phyloP scores from a whole-genome alignment of 2,888 invertebrate species.

The Drosophila mercatorum region DNA sequence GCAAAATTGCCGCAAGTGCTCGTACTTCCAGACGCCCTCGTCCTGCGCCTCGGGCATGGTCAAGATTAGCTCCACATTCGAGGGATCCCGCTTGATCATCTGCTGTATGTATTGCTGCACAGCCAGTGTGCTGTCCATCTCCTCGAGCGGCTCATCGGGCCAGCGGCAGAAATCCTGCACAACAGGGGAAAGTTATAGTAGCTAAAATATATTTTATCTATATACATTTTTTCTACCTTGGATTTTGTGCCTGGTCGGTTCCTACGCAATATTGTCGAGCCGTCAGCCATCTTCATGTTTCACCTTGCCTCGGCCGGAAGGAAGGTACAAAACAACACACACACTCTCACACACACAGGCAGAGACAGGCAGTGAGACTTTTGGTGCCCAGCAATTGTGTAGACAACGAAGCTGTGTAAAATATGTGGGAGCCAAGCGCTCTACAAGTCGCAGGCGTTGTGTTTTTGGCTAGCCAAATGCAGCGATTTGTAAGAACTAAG shows the following conservation, averaged over 20 bases:
- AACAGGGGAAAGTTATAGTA: constrained; percentile 17
- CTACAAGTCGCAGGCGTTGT: constrained; percentile 32
- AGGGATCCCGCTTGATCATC: constrained; percentile 95
- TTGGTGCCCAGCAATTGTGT: constrained; percentile 36
- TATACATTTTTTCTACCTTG: constrained; percentile 86
- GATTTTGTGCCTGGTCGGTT: constrained; percentile 96
- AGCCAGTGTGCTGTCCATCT: constrained; percentile 99
- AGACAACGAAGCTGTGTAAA: constrained; percentile 46
- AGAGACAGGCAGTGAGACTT: constrained; percentile 46
- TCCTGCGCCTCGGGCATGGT: constrained; percentile 99
- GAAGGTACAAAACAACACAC: constrained; percentile 56
- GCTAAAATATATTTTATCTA: too few species aligned
- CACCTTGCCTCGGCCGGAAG: constrained; percentile 53
- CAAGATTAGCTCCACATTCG: constrained; percentile 96
- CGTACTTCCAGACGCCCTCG: constrained; percentile 99
- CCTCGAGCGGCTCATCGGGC: constrained; percentile 99
- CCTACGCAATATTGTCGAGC: constrained; percentile 92
- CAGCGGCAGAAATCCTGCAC: constrained; percentile 96
- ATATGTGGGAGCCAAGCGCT: constrained; percentile 17
- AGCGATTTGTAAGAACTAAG: constrained; percentile 12
- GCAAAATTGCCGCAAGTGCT: constrained; percentile 99
- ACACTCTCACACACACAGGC: constrained; percentile 13
- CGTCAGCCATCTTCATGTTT: constrained; percentile 93
- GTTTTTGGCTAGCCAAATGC: constrained; percentile 33
- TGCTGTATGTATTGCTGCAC: constrained; percentile 99